Base-by-base conservation (phyloP, 2,797 vertebrate species). In the Enteromius unitaeniatus region DNA sequence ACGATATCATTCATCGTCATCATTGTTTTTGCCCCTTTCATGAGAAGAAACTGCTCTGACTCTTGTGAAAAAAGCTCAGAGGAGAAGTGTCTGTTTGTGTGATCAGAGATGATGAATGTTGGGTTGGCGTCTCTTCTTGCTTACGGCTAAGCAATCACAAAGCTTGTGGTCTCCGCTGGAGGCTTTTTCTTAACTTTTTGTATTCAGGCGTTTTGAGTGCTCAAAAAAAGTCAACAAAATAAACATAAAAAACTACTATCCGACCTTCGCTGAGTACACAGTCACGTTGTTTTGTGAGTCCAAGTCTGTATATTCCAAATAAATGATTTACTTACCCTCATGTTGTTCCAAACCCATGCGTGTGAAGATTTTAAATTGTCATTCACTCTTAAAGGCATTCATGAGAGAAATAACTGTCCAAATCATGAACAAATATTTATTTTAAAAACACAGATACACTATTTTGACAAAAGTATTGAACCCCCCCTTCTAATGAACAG, bases 71-170 rank as follows among this genome's bases (percentile, higher is more conserved):
- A 23, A 79, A 49, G 19, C 28, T 42, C 49, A 45, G 15, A 81
- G 64, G 15, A 70, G 7, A 69, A 68, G 51, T 17, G 40, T 78
- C 40, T 49, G 28, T 15, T 9, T 51, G 62, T 70, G 67, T 72
- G 78, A 70, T 80, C 31, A 58, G 67, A 80, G n/a, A 69, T 45
- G 21, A 45, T 79, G 78, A 72, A 37, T 70, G 17, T 17, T 45
- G 60, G 26, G 42, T 9, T 65, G 26, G 76, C 65, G 42, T 3
- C 60, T 65, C 26, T 78, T 47, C 60, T 65, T 1, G 26, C 17
- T 55, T 58, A 58, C 1, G 13, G 31, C 73, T 40, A 34, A 14
- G 19, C 11, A n/a, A 78, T 67, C 60, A 78, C 75, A 78, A 62
- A 78, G 55, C 55, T 78, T 78, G n/a, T 62, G 55, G 34, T 60